Conservation (phyloP, 1,140 invertebrate genomes). For the Frieseomelitta varia region DNA sequence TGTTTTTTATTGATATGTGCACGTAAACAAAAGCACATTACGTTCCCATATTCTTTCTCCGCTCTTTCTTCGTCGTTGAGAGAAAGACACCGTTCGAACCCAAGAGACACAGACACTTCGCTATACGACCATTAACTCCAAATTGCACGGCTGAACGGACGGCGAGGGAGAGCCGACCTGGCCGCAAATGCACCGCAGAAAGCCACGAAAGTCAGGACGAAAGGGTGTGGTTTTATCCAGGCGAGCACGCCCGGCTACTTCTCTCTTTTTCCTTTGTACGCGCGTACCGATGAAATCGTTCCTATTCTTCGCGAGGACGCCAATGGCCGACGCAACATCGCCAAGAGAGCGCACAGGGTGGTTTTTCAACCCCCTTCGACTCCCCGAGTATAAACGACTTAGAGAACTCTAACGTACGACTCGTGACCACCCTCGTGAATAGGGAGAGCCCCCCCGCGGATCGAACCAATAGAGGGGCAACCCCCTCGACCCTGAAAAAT, state of each 20-base stretch:
- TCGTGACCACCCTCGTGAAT: constrained; percentile 58
- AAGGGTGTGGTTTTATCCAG: constrained; percentile 53
- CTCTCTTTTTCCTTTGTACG: constrained; percentile 34
- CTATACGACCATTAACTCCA: constrained; percentile 42
- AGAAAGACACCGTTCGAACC: not conserved
- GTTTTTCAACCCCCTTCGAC: constrained; percentile 26
- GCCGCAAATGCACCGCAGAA: constrained; percentile 55
- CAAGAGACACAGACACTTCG: not conserved
- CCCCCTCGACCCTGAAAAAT: constrained; percentile 55
- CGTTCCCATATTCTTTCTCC: not conserved
- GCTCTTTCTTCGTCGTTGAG: not conserved
- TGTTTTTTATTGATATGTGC: too few species aligned
- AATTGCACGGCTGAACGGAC: constrained; percentile 55
- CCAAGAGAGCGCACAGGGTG: constrained; percentile 8
- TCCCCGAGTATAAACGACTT: constrained; percentile 63
- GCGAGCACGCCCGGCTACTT: not conserved
- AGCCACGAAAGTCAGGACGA: constrained; percentile 41
- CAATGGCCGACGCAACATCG: constrained; percentile 47
- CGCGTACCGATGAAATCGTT: constrained; percentile 50
- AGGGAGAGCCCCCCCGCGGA: constrained; percentile 37
- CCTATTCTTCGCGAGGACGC: constrained; percentile 52
- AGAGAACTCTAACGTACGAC: constrained; percentile 58
- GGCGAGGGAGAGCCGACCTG: constrained; percentile 23
- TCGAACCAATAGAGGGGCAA: constrained; percentile 30
- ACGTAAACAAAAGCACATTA: too few species aligned